Evolutionary conservation across 1,140 invertebrate species (phyloP).

Genomic region (Drosophila persimilis): DNA sequence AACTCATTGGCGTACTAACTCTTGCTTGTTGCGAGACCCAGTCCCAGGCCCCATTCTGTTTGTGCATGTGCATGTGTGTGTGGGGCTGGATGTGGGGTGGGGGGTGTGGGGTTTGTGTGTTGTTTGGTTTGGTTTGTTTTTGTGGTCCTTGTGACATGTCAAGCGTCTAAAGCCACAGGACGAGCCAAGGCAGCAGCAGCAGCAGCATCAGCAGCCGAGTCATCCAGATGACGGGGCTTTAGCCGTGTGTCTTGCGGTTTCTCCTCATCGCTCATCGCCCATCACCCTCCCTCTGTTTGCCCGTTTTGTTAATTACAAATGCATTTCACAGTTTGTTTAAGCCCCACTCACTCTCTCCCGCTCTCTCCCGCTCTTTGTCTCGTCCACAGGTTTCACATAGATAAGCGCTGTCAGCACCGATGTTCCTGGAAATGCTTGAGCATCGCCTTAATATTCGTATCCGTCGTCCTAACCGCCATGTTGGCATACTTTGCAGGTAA

Average conservation of each 20-base stretch:
- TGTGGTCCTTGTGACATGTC: constrained; percentile 75
- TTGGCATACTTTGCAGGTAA: constrained; percentile 97
- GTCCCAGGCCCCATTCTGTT: background rate
- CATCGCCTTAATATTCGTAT: constrained; percentile 94
- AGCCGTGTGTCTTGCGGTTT: constrained; percentile 47
- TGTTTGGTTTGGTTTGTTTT: constrained; percentile 66
- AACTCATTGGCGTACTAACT: constrained; percentile 59
- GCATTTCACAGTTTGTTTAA: constrained; percentile 67
- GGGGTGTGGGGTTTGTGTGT: constrained; percentile 6
- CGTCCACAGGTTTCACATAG: constrained; percentile 90
- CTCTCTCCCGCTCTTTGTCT: constrained; percentile 23
- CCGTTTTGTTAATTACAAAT: constrained; percentile 70
- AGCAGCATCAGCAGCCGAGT: constrained; percentile 3
- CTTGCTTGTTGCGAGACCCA: background rate
- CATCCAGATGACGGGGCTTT: constrained; percentile 26
- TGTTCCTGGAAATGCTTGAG: constrained; percentile 98
- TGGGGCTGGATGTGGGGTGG: background rate
- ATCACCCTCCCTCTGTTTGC: constrained; percentile 24
- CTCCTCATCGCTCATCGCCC: background rate
- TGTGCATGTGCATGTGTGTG: constrained; percentile 2
- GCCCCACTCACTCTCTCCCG: background rate
- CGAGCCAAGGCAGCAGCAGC: constrained; percentile 13
- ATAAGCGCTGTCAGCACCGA: constrained; percentile 94
- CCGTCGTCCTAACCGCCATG: constrained; percentile 94
- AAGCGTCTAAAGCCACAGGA: constrained; percentile 63